phyloP scores from a whole-genome alignment of 2,888 invertebrate species.

The Synanthedon myopaeformis region DNA sequence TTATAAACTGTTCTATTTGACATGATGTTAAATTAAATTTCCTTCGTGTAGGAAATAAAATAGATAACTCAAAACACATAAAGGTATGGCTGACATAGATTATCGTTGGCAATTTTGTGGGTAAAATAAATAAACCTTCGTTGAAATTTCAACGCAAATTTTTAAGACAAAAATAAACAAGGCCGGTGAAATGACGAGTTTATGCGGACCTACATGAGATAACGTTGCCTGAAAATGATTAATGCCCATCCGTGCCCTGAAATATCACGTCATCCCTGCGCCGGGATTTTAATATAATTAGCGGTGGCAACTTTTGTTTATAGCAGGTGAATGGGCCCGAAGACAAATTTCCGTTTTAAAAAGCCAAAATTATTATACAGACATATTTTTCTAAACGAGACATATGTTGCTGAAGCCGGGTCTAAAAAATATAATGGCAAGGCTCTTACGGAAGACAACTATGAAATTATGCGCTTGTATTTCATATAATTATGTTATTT shows the following conservation, averaged over 20 bases:
- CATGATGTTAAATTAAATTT: background rate
- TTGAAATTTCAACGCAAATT: background rate
- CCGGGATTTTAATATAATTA: constrained; percentile 49
- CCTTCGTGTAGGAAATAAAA: no score
- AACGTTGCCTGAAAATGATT: constrained; percentile 48
- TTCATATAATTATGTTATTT: no score
- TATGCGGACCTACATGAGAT: constrained; percentile 38
- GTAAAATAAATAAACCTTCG: background rate
- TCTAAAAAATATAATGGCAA: background rate
- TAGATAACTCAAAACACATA: background rate
- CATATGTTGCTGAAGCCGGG: background rate
- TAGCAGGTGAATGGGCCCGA: constrained; percentile 14
- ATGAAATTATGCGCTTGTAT: no score
- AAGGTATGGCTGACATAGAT: background rate
- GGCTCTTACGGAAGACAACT: no score
- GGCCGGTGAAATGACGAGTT: constrained; percentile 6
- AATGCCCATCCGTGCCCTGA: constrained; percentile 45
- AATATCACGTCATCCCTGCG: constrained; percentile 39
- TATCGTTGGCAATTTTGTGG: background rate
- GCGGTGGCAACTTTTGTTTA: constrained; percentile 34
- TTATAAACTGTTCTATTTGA: background rate
- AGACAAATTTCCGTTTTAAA: background rate
- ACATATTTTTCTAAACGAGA: background rate
- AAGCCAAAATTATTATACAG: background rate
- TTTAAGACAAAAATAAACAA: background rate